Conservation (phyloP, 2,113 vertebrate genomes). For the Sturnira hondurensis region DNA sequence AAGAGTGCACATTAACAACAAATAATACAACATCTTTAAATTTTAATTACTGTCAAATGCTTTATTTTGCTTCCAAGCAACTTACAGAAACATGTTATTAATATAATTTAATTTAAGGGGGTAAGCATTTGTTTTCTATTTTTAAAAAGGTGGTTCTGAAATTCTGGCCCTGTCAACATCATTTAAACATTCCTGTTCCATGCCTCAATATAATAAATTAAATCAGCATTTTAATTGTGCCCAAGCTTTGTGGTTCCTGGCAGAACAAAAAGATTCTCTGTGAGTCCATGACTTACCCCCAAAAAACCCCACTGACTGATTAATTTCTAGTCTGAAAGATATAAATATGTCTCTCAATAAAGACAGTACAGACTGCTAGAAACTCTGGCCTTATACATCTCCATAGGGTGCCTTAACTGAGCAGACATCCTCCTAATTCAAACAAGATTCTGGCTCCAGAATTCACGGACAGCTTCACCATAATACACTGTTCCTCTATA, state of each 20-base stretch:
- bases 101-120: conserved; percentile 80
- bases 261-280: conserved; percentile 85
- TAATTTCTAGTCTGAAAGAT: conserved; percentile 89
- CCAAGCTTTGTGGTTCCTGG: conserved; percentile 85
- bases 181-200: conserved; percentile 81
- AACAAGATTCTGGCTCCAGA: conserved; percentile 81
- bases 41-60: conserved; percentile 82
- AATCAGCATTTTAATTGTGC: conserved; percentile 87
- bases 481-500: conserved; percentile 35
- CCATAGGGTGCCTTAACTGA: conserved; percentile 78
- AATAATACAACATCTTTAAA: conserved; percentile 76
- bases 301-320: conserved; percentile 83
- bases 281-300: conserved; percentile 72
- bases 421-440: conserved; percentile 84
- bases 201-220: conserved; percentile 84
- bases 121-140: conserved; percentile 83
- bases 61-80: conserved; percentile 77
- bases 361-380: conserved; percentile 81
- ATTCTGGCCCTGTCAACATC: conserved; percentile 80
- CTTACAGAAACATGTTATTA: conserved; percentile 80
- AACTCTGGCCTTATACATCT: conserved; percentile 77
- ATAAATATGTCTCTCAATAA: conserved; percentile 87
- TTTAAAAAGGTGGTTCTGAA: conserved; percentile 81
- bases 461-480: conserved; percentile 33
- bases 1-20: conserved; percentile 68